These are phyloP conservation scores for Microplitis manilae DNA, from an alignment of 2,888 invertebrate species.

Conservation along the genomic window DNA sequence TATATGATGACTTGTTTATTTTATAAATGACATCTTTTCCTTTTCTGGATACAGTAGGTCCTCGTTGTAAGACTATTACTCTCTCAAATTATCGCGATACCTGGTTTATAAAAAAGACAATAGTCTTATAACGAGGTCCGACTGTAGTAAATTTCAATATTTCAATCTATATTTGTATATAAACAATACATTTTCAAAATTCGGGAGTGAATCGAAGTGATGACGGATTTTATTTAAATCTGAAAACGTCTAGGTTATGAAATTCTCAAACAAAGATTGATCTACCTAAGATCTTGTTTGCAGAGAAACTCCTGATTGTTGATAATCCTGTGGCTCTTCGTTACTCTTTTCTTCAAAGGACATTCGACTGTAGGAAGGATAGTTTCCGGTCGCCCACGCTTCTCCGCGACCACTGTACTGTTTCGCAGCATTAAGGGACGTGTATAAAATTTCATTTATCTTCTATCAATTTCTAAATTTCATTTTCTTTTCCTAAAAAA, in stretches of 20 bases:
- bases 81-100: no score
- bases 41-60: no score
- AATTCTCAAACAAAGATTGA: constrained; percentile 3
- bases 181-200: no score
- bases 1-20: no score
- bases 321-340: neutral
- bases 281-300: neutral
- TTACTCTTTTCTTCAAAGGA: constrained; percentile 48
- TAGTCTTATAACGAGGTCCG: no score
- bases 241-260: neutral
- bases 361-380: constrained; percentile 74
- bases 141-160: no score
- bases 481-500: neutral
- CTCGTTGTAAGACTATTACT: no score
- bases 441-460: constrained; percentile 9
- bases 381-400: constrained; percentile 71
- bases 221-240: no score
- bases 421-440: constrained; percentile 30
- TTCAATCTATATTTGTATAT: no score
- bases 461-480: constrained; percentile 18
- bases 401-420: constrained; percentile 59
- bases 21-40: no score
- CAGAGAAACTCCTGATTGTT: neutral
- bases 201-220: no score
- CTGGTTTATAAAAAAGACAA: no score